phyloP scores from a whole-genome alignment of 2,113 vertebrate species.

The Hippopotamus amphibius region DNA sequence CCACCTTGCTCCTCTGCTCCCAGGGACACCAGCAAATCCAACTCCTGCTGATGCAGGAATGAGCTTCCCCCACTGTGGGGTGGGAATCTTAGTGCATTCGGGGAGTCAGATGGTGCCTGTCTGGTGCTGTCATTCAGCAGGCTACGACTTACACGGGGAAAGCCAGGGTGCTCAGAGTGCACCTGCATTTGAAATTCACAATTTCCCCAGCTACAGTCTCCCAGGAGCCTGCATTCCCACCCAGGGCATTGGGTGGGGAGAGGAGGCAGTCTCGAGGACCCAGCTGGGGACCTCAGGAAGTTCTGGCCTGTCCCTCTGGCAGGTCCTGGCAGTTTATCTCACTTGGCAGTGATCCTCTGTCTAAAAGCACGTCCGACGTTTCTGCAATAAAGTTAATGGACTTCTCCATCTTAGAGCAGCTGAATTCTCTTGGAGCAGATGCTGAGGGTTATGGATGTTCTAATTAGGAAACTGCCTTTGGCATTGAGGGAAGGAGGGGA shows the following conservation, averaged over 20 bases:
- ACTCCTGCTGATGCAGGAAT: neutral
- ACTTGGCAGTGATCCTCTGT: conserved; percentile 83
- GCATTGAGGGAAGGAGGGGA: conserved; percentile 86
- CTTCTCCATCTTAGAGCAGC: conserved; percentile 89
- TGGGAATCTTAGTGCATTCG: conserved; percentile 47
- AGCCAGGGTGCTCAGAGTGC: neutral
- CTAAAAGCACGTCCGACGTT: conserved; percentile 84
- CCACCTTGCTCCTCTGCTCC: neutral
- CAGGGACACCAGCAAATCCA: neutral
- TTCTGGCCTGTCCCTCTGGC: neutral
- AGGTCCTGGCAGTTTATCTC: conserved; percentile 79
- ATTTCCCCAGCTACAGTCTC: neutral
- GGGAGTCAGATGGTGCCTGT: conserved; percentile 58
- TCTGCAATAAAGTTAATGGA: conserved; percentile 89
- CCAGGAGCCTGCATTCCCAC: neutral
- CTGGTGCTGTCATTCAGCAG: neutral
- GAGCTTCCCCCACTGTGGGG: neutral
- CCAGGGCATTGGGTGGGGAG: neutral
- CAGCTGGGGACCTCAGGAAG: neutral
- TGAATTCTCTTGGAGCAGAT: conserved; percentile 94
- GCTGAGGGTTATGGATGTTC: conserved; percentile 95
- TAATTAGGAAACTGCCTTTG: conserved; percentile 93
- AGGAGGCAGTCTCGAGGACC: conserved; percentile 16
- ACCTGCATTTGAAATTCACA: conserved; percentile 39
- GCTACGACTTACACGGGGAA: fast-evolving